Percentiles rank a stretch among this genome's conserved stretches.
phyloP scores from a whole-genome alignment of 2,113 vertebrate genomes.

The Theristicus caerulescens region DNA sequence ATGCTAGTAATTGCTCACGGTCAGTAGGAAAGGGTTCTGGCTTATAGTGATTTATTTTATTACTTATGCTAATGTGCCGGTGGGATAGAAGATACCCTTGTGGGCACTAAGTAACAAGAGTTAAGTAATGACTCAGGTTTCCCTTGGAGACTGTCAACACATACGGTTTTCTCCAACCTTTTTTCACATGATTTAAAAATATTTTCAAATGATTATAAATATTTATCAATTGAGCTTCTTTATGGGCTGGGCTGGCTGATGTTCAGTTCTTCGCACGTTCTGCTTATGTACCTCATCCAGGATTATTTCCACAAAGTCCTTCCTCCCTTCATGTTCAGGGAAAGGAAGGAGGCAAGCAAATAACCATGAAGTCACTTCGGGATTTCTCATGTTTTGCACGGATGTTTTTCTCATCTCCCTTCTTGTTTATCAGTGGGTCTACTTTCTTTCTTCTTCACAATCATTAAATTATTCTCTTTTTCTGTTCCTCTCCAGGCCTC shows the following conservation, averaged over 20 bases:
- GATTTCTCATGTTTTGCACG: not conserved
- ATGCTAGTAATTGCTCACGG: not conserved
- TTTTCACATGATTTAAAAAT: slow-evolving; percentile 6
- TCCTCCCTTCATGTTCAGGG: not conserved
- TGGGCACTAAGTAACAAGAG: slow-evolving; percentile 4
- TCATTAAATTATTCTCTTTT: not conserved
- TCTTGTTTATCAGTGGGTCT: not conserved
- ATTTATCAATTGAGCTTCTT: not conserved
- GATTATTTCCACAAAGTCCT: not conserved
- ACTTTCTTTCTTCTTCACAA: not conserved
- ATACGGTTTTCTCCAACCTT: not conserved
- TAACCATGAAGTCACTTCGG: not conserved
- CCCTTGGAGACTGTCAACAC: slow-evolving; percentile 14
- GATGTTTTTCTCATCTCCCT: not conserved
- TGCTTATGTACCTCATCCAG: not conserved
- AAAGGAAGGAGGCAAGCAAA: not conserved
- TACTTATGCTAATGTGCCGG: not conserved
- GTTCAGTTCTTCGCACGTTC: not conserved
- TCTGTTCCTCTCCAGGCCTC: not conserved
- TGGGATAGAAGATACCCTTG: slow-evolving; percentile 15
- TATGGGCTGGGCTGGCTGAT: not conserved
- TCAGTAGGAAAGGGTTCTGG: not conserved
- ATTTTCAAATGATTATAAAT: not conserved
- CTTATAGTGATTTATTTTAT: slow-evolving; percentile 16
- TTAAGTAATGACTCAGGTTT: slow-evolving; percentile 14